Percentiles rank a stretch among this genome's conserved stretches.
Conservation (phyloP, 2,113 vertebrate species). For the Trematocara macrostoma region DNA sequence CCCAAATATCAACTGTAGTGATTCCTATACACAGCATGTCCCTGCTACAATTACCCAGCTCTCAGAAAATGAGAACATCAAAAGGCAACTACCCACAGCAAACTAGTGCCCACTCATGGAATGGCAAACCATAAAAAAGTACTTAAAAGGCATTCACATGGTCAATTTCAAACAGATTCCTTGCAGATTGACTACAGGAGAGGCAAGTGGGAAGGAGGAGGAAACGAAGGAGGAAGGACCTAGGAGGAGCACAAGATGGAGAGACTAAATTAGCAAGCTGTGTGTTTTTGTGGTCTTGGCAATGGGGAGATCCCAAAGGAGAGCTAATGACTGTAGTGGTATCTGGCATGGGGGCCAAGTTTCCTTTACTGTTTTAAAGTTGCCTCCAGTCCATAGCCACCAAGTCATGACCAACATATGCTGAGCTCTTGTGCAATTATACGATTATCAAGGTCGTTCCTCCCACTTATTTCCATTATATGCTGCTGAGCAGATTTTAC, state of each 20-base stretch:
- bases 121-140: conserved; percentile 13
- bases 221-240: conserved; percentile 18
- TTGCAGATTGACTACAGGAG: conserved; percentile 21
- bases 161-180: conserved; percentile 42
- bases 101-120: conserved; percentile 39
- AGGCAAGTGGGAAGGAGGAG: not conserved
- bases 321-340: conserved; percentile 71
- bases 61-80: conserved; percentile 39
- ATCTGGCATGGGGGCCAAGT: conserved; percentile 67
- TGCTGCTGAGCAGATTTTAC: conserved; percentile 24
- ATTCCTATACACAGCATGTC: not conserved
- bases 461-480: conserved; percentile 53
- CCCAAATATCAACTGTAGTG: conserved; percentile 12
- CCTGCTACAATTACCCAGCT: not conserved
- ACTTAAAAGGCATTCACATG: conserved; percentile 45
- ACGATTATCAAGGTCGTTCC: conserved; percentile 58
- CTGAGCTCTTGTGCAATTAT: conserved; percentile 62
- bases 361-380: conserved; percentile 68
- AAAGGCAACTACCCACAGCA: conserved; percentile 38
- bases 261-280: conserved; percentile 69
- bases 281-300: conserved; percentile 66
- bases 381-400: conserved; percentile 55
- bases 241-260: conserved; percentile 55
- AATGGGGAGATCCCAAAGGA: conserved; percentile 60
- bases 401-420: conserved; percentile 63